Evolutionary conservation across 2,888 invertebrate species (phyloP).

Genomic region (Rambutsinella grinnellia): DNA sequence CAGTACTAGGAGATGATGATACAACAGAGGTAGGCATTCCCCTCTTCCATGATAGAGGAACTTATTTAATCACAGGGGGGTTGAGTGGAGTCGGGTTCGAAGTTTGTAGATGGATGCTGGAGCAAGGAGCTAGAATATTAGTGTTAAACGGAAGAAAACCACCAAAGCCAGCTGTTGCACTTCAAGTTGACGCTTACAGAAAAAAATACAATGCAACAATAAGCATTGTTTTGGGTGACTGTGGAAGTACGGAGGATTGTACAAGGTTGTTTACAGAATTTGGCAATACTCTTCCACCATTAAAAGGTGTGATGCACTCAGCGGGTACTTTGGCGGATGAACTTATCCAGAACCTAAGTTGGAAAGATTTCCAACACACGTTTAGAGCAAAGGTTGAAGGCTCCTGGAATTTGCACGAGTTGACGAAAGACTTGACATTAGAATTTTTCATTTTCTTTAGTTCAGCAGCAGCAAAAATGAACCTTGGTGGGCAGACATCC

Average conservation of each 20-base stretch:
- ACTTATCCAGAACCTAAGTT: slow-evolving; percentile 46
- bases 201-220: no score
- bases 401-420: slow-evolving; percentile 48
- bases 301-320: slow-evolving; percentile 55
- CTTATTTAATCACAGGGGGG: slow-evolving; percentile 34
- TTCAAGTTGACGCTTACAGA: no score
- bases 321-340: slow-evolving; percentile 50
- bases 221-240: no score
- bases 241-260: no score
- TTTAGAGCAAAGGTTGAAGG: slow-evolving; percentile 46
- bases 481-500: slow-evolving; percentile 37
- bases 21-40: not conserved
- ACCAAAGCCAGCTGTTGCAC: no score
- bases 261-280: no score
- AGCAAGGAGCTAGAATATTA: slow-evolving; percentile 18
- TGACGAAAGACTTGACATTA: slow-evolving; percentile 27
- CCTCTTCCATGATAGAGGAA: slow-evolving; percentile 10
- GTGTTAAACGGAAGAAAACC: slow-evolving; percentile 5
- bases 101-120: slow-evolving; percentile 24
- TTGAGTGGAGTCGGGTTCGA: slow-evolving; percentile 23
- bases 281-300: slow-evolving; percentile 50
- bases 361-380: slow-evolving; percentile 47
- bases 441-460: slow-evolving; percentile 49
- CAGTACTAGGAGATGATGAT: not conserved
- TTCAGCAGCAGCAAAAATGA: slow-evolving; percentile 41